Percentiles rank a stretch among this genome's conserved stretches.
phyloP scores from a whole-genome alignment of 2,797 vertebrate species.

The Poecilia gillii region DNA sequence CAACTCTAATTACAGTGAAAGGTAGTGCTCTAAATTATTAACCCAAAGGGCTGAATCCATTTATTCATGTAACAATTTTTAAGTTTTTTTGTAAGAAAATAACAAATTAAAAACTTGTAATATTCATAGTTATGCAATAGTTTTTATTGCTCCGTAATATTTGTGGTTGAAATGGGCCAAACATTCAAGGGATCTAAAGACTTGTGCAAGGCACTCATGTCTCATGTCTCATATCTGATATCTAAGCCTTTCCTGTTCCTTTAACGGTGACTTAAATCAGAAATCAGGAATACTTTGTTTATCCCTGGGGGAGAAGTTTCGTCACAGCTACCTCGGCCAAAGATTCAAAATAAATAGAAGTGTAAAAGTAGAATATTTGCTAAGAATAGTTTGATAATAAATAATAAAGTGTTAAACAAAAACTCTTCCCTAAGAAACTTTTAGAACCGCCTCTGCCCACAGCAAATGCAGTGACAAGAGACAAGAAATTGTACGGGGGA shows the following conservation, averaged over 20 bases:
- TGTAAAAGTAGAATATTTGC: not conserved
- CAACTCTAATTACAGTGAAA: not conserved
- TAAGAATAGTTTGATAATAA: not conserved
- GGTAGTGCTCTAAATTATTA: not conserved
- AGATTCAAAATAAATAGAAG: not conserved
- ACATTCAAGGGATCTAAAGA: not conserved
- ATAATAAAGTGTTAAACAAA: not conserved
- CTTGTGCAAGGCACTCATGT: not conserved
- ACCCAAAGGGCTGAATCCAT: not conserved
- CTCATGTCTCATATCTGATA: not conserved
- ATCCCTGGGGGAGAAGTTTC: not conserved
- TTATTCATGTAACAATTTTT: not conserved
- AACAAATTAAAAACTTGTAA: not conserved
- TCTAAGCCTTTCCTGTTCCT: not conserved
- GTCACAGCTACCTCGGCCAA: not conserved
- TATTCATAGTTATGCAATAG: not conserved
- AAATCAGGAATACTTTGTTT: constrained; percentile 5
- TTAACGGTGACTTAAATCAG: not conserved
- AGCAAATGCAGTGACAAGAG: too few relatives aligned
- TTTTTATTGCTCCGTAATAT: not conserved
- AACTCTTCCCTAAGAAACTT: not conserved
- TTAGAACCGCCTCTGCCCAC: not conserved
- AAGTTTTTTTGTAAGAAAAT: not conserved
- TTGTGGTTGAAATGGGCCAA: not conserved
- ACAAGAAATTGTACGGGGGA: too few relatives aligned